A percentile compares a stretch with the other conserved stretches of the same genome.
Conservation (phyloP, 1,140 invertebrate species). For the Ladona fulva region DNA sequence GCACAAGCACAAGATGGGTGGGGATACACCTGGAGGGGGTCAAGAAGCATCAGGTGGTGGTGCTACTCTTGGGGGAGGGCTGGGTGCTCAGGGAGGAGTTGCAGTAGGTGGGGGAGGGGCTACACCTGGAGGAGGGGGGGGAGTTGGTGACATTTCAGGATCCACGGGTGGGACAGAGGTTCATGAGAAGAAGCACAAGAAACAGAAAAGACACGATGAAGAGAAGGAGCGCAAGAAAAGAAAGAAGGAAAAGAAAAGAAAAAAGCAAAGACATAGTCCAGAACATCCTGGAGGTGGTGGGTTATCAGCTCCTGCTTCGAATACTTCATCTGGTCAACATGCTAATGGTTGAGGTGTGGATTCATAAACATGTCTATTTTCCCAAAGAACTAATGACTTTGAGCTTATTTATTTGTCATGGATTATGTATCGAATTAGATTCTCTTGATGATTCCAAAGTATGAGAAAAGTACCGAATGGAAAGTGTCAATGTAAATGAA, state of each 20-base stretch:
- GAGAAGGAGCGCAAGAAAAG: constrained; percentile 89
- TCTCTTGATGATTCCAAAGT: background rate
- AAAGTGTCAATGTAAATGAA: too few species aligned
- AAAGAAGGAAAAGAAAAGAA: constrained; percentile 92
- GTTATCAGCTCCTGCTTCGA: background rate
- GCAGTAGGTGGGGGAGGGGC: constrained; percentile 48
- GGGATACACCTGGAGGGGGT: constrained; percentile 46
- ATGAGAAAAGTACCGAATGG: too few species aligned
- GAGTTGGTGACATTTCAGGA: constrained; percentile 41
- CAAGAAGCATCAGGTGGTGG: constrained; percentile 55
- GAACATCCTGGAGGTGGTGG: constrained; percentile 57
- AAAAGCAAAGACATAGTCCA: constrained; percentile 88
- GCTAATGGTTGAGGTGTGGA: background rate
- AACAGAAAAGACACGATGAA: constrained; percentile 86
- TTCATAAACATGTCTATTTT: background rate
- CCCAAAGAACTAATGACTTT: background rate
- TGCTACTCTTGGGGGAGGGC: constrained; percentile 25
- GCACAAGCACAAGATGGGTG: constrained; percentile 79
- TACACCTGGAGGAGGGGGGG: constrained; percentile 49
- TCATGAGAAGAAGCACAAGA: constrained; percentile 93
- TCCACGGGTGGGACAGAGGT: constrained; percentile 54
- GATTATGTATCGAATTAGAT: background rate
- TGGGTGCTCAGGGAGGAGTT: background rate
- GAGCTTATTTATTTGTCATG: background rate
- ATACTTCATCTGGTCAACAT: background rate